Evolutionary conservation across 1,140 invertebrate species (phyloP).

Genomic region (Euborellia annulipes): DNA sequence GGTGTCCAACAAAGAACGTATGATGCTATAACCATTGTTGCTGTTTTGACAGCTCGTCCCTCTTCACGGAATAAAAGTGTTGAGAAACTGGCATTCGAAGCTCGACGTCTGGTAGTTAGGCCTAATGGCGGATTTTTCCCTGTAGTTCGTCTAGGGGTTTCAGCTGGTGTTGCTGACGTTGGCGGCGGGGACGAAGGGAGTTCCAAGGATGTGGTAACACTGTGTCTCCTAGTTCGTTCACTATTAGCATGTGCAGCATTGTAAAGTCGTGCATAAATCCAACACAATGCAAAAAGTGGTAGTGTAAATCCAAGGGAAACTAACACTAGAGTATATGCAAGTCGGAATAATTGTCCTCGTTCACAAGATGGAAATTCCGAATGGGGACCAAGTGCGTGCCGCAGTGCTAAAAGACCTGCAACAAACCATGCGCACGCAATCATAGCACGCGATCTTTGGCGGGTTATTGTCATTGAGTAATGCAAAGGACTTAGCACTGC

Average conservation of each 20-base stretch:
- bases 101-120: slow-evolving; percentile 15
- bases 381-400: slow-evolving; percentile 15
- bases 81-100: slow-evolving; percentile 27
- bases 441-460: slow-evolving; percentile 27
- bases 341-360: slow-evolving; percentile 11
- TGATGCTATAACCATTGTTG: slow-evolving; percentile 34
- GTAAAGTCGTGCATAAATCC: slow-evolving; percentile 39
- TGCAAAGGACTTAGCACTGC: slow-evolving; percentile 38
- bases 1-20: slow-evolving; percentile 38
- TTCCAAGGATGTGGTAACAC: slow-evolving; percentile 23
- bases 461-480: slow-evolving; percentile 33
- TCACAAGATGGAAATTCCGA: no score
- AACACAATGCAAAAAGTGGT: slow-evolving; percentile 33
- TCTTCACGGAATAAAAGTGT: slow-evolving; percentile 33
- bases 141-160: slow-evolving; percentile 10
- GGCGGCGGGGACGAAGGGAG: slow-evolving; percentile 4
- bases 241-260: slow-evolving; percentile 35
- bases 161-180: neutral
- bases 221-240: slow-evolving; percentile 36
- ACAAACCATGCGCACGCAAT: slow-evolving; percentile 23
- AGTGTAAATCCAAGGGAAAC: slow-evolving; percentile 29
- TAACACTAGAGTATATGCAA: slow-evolving; percentile 20
- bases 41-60: slow-evolving; percentile 36
- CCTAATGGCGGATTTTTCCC: neutral
- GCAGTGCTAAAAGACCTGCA: slow-evolving; percentile 25